Conservation (phyloP, 2,113 vertebrate genomes). For the Epinephelus cyanopodus region DNA sequence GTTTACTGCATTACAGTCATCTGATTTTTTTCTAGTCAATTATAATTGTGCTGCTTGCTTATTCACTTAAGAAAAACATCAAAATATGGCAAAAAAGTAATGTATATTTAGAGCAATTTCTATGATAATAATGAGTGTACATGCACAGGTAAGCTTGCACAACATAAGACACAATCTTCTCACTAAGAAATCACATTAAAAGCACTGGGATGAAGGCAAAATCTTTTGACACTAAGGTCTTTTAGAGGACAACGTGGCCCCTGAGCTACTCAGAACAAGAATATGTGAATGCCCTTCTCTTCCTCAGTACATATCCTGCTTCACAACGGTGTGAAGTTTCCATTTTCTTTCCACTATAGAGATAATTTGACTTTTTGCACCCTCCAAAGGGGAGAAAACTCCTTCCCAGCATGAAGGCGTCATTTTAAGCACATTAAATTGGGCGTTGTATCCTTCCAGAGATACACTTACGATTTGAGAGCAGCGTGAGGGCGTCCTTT, state of each 20-base stretch:
- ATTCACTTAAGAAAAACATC: neutral
- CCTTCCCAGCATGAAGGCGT: constrained; percentile 57
- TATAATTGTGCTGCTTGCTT: neutral
- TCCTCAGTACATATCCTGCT: constrained; percentile 7
- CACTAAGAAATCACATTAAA: neutral
- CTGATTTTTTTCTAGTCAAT: too few relatives aligned
- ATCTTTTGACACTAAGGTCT: neutral
- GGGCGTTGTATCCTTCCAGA: constrained; percentile 42
- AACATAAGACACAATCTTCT: neutral
- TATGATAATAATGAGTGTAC: neutral
- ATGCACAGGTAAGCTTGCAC: neutral
- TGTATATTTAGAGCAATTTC: neutral
- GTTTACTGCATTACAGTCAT: too few relatives aligned
- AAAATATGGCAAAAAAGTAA: neutral
- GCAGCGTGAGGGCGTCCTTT: constrained; percentile 60
- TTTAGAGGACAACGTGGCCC: constrained; percentile 2
- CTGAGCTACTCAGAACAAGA: constrained; percentile 7
- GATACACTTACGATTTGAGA: constrained; percentile 69
- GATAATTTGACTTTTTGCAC: constrained; percentile 65
- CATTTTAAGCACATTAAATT: constrained; percentile 61
- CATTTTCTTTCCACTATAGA: constrained; percentile 32
- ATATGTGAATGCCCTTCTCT: neutral
- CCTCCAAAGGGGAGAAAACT: constrained; percentile 41
- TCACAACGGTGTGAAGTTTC: constrained; percentile 34
- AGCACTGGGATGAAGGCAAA: neutral